These are phyloP conservation scores for Nebria salina DNA, from an alignment of 2,888 invertebrate species.

Conservation along the genomic window DNA sequence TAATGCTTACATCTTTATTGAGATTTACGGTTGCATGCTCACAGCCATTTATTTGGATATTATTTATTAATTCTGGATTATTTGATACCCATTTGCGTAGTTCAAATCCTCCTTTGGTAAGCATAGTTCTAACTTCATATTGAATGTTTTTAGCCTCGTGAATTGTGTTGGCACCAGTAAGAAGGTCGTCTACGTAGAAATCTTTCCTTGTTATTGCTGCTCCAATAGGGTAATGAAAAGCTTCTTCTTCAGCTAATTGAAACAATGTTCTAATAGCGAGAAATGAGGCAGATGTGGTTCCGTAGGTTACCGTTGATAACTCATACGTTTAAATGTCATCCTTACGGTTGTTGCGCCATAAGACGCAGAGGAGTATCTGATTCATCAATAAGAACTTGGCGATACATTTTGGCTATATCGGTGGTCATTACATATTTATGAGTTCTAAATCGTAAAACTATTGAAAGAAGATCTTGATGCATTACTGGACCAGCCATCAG, in stretches of 20 bases:
- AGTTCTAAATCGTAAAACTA: neutral
- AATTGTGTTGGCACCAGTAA: neutral
- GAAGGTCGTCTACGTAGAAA: slow-evolving; percentile 2
- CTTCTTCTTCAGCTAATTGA: neutral
- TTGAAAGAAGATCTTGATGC: neutral
- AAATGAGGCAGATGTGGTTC: no score
- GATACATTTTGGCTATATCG: neutral
- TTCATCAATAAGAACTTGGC: neutral
- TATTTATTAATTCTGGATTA: neutral
- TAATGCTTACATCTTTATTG: neutral
- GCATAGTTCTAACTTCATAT: neutral
- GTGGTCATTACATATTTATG: slow-evolving; percentile 12
- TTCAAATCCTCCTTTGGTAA: neutral
- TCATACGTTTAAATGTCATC: neutral
- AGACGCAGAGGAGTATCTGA: neutral
- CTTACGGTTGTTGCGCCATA: neutral
- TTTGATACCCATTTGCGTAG: neutral
- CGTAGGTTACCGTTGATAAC: neutral
- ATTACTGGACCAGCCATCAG: no score
- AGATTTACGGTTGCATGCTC: neutral
- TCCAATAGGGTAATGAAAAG: neutral
- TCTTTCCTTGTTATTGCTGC: neutral
- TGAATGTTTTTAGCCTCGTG: neutral
- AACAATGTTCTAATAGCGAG: no score
- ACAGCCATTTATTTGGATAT: neutral